Conservation (phyloP, 2,797 vertebrate genomes). For the Agapornis canus region DNA sequence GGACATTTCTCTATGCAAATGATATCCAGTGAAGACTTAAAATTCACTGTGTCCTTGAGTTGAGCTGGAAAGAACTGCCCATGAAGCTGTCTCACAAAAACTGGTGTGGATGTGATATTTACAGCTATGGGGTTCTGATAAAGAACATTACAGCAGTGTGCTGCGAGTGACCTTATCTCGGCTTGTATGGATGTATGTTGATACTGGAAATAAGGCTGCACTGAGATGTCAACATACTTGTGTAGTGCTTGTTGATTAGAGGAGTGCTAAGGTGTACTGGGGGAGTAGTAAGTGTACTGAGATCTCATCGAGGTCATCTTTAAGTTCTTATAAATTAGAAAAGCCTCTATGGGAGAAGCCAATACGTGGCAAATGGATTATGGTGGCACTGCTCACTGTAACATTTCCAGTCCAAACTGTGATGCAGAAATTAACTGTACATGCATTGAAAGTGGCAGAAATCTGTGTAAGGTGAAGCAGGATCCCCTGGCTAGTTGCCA, state of each 20-base stretch:
- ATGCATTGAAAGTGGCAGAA: neutral
- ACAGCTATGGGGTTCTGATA: neutral
- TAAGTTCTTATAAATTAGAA: neutral
- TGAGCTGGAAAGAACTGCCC: neutral
- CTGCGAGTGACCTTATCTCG: neutral
- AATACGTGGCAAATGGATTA: neutral
- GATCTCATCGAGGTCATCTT: neutral
- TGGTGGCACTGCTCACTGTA: neutral
- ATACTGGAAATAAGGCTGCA: neutral
- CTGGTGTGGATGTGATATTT: neutral
- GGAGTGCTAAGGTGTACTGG: neutral
- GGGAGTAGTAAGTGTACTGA: neutral
- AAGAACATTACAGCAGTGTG: accelerated
- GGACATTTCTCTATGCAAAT: neutral
- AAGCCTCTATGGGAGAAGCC: neutral
- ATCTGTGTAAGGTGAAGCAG: neutral
- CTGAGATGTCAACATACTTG: neutral
- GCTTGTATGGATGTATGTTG: neutral
- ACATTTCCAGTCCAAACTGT: neutral
- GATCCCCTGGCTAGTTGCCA: neutral
- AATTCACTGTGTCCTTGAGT: neutral
- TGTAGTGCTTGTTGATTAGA: neutral
- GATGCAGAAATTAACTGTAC: neutral
- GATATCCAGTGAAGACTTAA: neutral
- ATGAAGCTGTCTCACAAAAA: neutral